These are phyloP conservation scores for Aurelia sp. DNA, from an alignment of 30 jellyfish, hydroid and myxozoan species.

Conservation along the genomic window DNA sequence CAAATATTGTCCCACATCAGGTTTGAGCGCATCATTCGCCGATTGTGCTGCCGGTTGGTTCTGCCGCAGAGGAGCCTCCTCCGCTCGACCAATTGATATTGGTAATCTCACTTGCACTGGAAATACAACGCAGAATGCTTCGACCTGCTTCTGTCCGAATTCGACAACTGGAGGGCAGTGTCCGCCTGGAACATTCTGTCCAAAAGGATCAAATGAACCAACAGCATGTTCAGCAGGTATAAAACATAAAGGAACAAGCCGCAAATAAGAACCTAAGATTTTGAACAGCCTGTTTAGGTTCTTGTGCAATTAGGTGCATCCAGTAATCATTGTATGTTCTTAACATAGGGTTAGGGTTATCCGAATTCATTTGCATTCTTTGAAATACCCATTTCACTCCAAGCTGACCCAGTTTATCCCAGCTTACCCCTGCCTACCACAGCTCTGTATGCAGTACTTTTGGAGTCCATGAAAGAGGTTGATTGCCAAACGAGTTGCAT, in stretches of 20 bases:
- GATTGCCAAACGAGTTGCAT: too few species aligned
- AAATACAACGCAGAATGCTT: constrained; percentile 56
- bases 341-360: too few species aligned
- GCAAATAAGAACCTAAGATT: too few species aligned
- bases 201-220: constrained; percentile 83
- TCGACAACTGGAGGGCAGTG: constrained; percentile 95
- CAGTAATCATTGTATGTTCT: too few species aligned
- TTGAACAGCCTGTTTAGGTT: too few species aligned
- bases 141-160: constrained; percentile 80
- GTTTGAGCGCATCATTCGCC: constrained; percentile 63
- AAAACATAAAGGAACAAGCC: neutral
- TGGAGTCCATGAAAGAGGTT: too few species aligned
- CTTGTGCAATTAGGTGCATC: too few species aligned
- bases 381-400: too few species aligned
- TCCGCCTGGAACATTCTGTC: constrained; percentile 86
- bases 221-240: constrained; percentile 83
- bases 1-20: constrained; percentile 83
- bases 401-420: too few species aligned
- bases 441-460: too few species aligned
- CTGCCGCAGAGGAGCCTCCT: constrained; percentile 90
- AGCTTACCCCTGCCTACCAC: too few species aligned
- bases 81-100: constrained; percentile 79
- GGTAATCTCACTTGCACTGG: constrained; percentile 74
- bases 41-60: constrained; percentile 93
- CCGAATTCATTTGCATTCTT: too few species aligned